Base-by-base conservation (phyloP, 2,113 vertebrate species). In the Canis aureus region DNA sequence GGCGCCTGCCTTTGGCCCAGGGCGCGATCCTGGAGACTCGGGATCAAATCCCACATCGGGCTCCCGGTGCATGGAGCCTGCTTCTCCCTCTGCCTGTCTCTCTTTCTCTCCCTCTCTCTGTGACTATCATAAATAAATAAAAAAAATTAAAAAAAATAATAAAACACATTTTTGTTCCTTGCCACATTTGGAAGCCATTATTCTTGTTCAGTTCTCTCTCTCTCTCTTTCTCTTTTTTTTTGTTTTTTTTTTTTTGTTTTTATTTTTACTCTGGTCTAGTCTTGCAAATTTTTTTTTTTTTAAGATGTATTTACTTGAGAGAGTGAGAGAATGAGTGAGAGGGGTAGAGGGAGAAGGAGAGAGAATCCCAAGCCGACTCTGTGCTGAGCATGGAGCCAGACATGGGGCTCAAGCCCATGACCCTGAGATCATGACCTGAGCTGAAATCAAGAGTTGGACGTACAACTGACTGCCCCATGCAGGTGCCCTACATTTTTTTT, bases 161-260 rank as follows among this genome's bases (percentile, higher is more conserved):
- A 53, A 73, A 78, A 73, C 62, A 69, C 29, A 64, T 29, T 38
- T 87, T 94, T 92, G 59, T 89, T 59, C 27, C 60, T 78, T 62
- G 43, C 27, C 51, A 49, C 73, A 38, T 27, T 49, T 85, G 19
- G 85, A 96, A 95, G 51, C 32, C 60, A 71, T 94, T 81, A n/a
- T 90, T 89, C 19, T 87, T 78, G 74, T 15, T 78, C 43, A 17
- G 15, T 51, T 76, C 25, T 51, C 38, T 27, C 22, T 23, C 17
- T 5, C 22, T 8, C 22, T 9, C 59, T 9, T 2, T 10, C 23
- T 10, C 22, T 23, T 3, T 10, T 23, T 10, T 1, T 23, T 23
- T 23, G 3, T 22, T 69, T 19, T 13, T 20, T 8, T 43, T 25
- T 12, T 43, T 23, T 73, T 43, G 6, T 43, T 49, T 3, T 8